Base-by-base conservation (phyloP, 2,113 vertebrate species). In the Cyprinodon tularosa region DNA sequence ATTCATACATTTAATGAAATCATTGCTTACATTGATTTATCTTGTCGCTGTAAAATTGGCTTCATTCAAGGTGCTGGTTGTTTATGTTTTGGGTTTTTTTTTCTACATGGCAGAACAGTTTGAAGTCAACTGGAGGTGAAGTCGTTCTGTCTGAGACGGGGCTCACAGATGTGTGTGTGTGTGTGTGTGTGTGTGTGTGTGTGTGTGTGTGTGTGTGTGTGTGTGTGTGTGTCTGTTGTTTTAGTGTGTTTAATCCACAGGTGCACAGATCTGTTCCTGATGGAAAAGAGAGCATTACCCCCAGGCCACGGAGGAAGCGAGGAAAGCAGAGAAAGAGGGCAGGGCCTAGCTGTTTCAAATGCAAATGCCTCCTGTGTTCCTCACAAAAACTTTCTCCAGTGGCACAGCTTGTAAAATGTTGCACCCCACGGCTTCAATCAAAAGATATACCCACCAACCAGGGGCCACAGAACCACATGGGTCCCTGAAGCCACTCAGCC, bases 401-500 rank as follows among this genome's bases (percentile, higher is more conserved):
- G 88, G 82, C 89, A 83, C 88, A 82, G 91, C 92, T 92, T 91
- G 92, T 94, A 85, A 91, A 93, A 93, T 92, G 83, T 80, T 87
- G 86, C 90, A 78, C 90, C 88, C 88, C 79, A 80, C 79, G 84
- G 87, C 86, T 91, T 86, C 86, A 91, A 93, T 94, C 83, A 92
- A 82, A 84, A 88, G 89, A 80, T 81, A 85, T 69, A 85, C 82
- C 80, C 86, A 83, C 88, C 76, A 80, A 80, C 73, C 88, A 79
- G 74, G 62, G 81, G 72, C 86, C 82, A 77, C 66, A 75, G 85
- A 65, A 81, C 36, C 84, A 86, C 90, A 84, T 80, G 81, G 85
- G 62, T 75, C 72, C 77, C 86, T 76, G 78, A 71, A 90, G 84
- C 68, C 79, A 78, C 74, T 86, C 82, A 71, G 76, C 66, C 90